These are phyloP conservation scores for Pangasius macronema DNA, from an alignment of 2,797 vertebrate genomes.

Conservation along the genomic window DNA sequence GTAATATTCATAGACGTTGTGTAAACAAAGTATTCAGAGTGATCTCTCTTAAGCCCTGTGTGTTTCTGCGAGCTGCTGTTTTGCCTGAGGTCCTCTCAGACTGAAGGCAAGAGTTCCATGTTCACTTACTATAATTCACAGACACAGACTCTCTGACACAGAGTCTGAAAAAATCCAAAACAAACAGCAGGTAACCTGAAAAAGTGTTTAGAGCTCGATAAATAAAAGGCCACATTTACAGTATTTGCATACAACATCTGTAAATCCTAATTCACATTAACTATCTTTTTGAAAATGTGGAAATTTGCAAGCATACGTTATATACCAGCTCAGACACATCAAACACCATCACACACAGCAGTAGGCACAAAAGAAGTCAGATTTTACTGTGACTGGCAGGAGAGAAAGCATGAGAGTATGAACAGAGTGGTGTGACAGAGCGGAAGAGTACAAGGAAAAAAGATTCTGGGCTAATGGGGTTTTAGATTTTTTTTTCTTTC, in stretches of 20 bases:
- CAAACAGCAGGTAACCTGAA: background rate
- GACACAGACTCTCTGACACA: background rate
- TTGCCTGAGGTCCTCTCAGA: background rate
- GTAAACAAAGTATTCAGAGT: background rate
- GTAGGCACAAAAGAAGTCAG: background rate
- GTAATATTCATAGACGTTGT: background rate
- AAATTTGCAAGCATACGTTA: background rate
- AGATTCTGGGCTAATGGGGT: background rate
- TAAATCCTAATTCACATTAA: background rate
- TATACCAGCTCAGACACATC: no score
- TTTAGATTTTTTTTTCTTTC: background rate
- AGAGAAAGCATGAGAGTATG: background rate
- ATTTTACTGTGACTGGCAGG: background rate
- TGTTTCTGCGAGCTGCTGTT: background rate
- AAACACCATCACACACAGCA: background rate
- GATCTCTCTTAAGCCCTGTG: background rate
- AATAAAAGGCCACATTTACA: background rate
- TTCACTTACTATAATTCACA: background rate
- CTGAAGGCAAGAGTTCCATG: background rate
- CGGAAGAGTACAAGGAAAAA: no score
- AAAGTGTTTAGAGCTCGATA: background rate
- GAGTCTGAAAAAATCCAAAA: background rate
- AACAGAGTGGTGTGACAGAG: background rate
- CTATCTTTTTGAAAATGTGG: background rate
- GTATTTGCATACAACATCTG: background rate